Evolutionary conservation across 2,888 invertebrate species (phyloP).

Genomic region (Platycheirus rosarum): DNA sequence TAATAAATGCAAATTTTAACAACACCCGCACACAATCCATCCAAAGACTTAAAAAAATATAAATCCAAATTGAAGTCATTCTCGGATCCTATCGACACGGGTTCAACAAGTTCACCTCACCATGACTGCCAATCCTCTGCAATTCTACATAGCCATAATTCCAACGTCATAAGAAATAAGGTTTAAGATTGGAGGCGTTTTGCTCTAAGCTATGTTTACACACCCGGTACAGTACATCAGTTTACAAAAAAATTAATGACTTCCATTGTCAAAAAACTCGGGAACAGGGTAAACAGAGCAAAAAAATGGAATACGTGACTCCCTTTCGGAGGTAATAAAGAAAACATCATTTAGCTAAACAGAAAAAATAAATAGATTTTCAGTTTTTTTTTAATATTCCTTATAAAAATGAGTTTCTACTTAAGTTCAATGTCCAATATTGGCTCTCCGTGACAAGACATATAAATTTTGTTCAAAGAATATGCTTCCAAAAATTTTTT

Average conservation of each 20-base stretch:
- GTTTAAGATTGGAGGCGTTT: slow-evolving; percentile 1
- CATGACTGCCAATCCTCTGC: background rate
- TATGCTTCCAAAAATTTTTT: background rate
- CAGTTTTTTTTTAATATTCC: background rate
- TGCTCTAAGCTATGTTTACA: slow-evolving; percentile 6
- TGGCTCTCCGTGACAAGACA: slow-evolving; percentile 2
- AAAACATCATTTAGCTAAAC: background rate
- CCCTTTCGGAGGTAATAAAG: background rate
- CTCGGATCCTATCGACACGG: background rate
- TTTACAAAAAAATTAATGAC: slow-evolving; percentile 10
- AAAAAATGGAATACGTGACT: slow-evolving; percentile 19
- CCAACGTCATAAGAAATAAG: background rate
- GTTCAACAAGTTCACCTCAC: background rate
- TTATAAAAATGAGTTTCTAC: background rate
- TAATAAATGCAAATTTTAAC: slow-evolving; percentile 1
- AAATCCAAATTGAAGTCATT: slow-evolving; percentile 12
- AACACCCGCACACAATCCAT: background rate
- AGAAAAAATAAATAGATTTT: background rate
- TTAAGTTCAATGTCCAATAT: slow-evolving; percentile 5
- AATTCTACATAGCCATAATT: background rate
- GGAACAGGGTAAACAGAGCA: background rate
- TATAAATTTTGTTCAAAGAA: background rate
- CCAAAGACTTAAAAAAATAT: background rate
- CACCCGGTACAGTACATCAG: background rate
- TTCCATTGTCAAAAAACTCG: background rate